Evolutionary conservation across 2,888 invertebrate genomes (phyloP), one percentile per base, ranked within the genome.

Genomic region (Cosmorhoe ocellata): DNA sequence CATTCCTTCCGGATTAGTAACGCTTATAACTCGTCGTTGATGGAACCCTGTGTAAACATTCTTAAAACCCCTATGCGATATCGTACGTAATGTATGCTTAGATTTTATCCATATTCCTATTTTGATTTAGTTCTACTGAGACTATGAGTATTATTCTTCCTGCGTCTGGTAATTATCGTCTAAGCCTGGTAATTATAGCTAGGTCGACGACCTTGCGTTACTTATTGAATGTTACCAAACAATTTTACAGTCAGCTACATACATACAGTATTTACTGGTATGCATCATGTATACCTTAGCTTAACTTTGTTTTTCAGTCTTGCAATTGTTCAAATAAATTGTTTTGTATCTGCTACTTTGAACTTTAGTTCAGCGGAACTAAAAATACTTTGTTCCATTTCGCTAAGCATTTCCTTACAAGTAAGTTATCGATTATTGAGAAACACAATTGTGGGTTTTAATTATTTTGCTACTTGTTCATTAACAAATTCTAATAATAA

Each of bases 171-270:
- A 53, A 52, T 53, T 61, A 66, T 63, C 63, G 51, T 50, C 39
- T n/a, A n/a, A n/a, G n/a, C n/a, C n/a, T n/a, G n/a, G n/a, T n/a
- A n/a, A n/a, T n/a, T n/a, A n/a, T n/a, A 43, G 4, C 56, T n/a
- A n/a, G 69, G 67, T 74, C 64, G 66, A 51, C 44, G 66, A 66
- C 70, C 68, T 67, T 61, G 57, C 62, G 55, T 62, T 47, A 47
- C 42, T 56, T 57, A 51, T 59, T 59, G 55, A 56, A 30, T 49
- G 58, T 60, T 65, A 57, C 64, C 64, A n/a, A 64, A 63, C 44
- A 41, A 37, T 38, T 14, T 28, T 33, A 47, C 64, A 61, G 37
- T 51, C 56, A 36, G 58, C 66, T 61, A 61, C 67, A 65, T 61
- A 43, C 63, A 52, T 49, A 3, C 9, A 59, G 38, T 33, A 50